Conservation (phyloP, 2,888 invertebrate genomes). For the Andrena dorsata region DNA sequence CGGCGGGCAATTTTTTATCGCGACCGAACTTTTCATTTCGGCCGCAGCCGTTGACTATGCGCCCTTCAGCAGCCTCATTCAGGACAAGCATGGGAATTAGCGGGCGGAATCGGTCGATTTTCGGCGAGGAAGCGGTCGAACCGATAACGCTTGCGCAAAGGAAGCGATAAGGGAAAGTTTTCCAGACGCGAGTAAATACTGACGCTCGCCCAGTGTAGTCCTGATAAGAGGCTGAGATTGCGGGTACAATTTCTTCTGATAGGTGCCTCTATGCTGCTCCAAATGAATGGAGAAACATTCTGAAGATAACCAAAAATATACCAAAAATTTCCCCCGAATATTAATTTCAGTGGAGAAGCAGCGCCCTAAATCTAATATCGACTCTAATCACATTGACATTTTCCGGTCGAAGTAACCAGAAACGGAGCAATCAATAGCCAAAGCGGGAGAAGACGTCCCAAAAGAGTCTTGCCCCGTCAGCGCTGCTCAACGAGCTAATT, state of each 20-base stretch:
- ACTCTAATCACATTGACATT: neutral
- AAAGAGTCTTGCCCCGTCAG: neutral
- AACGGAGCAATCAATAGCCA: neutral
- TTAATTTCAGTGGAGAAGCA: neutral
- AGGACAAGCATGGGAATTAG: slow-evolving; percentile 4
- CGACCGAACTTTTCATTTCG: slow-evolving; percentile 29
- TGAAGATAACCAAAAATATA: too few relatives aligned
- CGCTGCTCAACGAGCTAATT: slow-evolving; percentile 34
- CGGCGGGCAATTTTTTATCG: slow-evolving; percentile 53
- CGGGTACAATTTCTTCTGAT: neutral
- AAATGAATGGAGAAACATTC: too few relatives aligned
- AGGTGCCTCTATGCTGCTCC: neutral
- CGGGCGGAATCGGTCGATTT: slow-evolving; percentile 14
- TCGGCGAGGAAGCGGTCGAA: neutral
- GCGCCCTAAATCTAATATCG: neutral
- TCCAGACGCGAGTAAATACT: neutral
- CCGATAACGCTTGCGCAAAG: slow-evolving; percentile 15
- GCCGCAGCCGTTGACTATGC: slow-evolving; percentile 3
- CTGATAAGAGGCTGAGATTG: neutral
- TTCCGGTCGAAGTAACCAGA: neutral
- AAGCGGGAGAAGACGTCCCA: neutral
- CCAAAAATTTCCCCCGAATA: neutral
- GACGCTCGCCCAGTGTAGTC: neutral
- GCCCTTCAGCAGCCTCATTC: neutral
- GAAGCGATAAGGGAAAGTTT: slow-evolving; percentile 22